Conservation (phyloP, 2,888 invertebrate genomes). For the Aspidiotus destructor region DNA sequence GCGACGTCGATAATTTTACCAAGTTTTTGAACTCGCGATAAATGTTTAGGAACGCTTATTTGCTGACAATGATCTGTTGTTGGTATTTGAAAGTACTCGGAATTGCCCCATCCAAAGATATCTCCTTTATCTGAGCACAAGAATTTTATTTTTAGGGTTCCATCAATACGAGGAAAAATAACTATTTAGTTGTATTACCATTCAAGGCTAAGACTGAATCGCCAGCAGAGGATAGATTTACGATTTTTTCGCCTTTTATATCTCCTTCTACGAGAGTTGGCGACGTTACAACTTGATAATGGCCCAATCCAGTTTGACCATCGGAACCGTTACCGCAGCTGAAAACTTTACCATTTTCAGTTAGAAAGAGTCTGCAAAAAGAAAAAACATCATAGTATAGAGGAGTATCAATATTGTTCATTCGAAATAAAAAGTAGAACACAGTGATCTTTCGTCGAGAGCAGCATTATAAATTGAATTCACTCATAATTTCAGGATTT, state of each 20-base stretch:
- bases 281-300: slow-evolving; percentile 49
- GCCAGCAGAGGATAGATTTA: slow-evolving; percentile 65
- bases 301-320: slow-evolving; percentile 81
- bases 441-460: too few species aligned
- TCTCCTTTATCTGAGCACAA: slow-evolving; percentile 65
- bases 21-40: slow-evolving; percentile 39
- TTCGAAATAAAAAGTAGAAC: not conserved
- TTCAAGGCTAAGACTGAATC: slow-evolving; percentile 84
- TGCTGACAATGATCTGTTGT: slow-evolving; percentile 51
- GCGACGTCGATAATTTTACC: slow-evolving; percentile 74
- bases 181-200: slow-evolving; percentile 46
- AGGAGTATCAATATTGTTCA: not conserved
- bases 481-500: too few species aligned
- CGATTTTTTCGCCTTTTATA: slow-evolving; percentile 67
- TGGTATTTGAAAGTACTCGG: slow-evolving; percentile 79
- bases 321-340: slow-evolving; percentile 91
- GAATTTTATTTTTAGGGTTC: not conserved
- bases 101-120: slow-evolving; percentile 94
- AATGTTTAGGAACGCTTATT: slow-evolving; percentile 53
- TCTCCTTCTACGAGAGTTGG: slow-evolving; percentile 66
- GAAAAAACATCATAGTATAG: slow-evolving; percentile 8
- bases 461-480: too few species aligned
- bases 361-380: slow-evolving; percentile 60
- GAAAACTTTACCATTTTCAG: slow-evolving; percentile 68
- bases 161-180: not conserved